Evolutionary conservation across 2,888 invertebrate species (phyloP).

Genomic region (Cheilosia vernalis): DNA sequence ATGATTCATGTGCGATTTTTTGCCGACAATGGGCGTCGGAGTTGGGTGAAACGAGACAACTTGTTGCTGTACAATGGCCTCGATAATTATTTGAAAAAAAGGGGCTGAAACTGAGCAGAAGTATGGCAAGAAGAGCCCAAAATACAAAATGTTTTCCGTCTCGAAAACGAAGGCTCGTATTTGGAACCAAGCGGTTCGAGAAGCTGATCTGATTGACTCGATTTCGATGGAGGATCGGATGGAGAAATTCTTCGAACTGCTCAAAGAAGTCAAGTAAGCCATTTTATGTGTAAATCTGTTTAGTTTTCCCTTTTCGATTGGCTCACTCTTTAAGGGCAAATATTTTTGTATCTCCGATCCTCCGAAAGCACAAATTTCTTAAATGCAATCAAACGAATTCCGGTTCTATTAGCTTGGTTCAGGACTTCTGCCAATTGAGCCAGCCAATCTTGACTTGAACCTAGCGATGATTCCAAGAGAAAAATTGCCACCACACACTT

Average conservation of each 20-base stretch:
- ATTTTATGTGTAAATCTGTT: slow-evolving; percentile 78
- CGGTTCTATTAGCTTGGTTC: no score
- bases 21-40: slow-evolving; percentile 92
- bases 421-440: no score
- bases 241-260: slow-evolving; percentile 81
- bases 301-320: slow-evolving; percentile 76
- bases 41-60: slow-evolving; percentile 89
- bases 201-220: slow-evolving; percentile 87
- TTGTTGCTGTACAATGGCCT: slow-evolving; percentile 88
- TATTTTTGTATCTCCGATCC: no score
- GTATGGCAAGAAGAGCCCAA: slow-evolving; percentile 80
- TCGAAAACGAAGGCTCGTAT: slow-evolving; percentile 76
- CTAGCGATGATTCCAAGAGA: no score
- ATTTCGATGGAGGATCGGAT: slow-evolving; percentile 86
- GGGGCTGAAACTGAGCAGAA: slow-evolving; percentile 83
- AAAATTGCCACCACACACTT: no score
- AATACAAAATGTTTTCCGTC: slow-evolving; percentile 78
- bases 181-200: slow-evolving; percentile 90
- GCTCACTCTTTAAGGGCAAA: not conserved
- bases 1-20: slow-evolving; percentile 93
- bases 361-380: no score
- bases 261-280: slow-evolving; percentile 79
- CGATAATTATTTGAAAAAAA: slow-evolving; percentile 85
- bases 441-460: no score
- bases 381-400: no score